Percentiles rank a stretch among this genome's conserved stretches.
These are phyloP conservation scores for Shinisaurus crocodilurus DNA, from an alignment of 2,113 vertebrate species.

Conservation along the genomic window DNA sequence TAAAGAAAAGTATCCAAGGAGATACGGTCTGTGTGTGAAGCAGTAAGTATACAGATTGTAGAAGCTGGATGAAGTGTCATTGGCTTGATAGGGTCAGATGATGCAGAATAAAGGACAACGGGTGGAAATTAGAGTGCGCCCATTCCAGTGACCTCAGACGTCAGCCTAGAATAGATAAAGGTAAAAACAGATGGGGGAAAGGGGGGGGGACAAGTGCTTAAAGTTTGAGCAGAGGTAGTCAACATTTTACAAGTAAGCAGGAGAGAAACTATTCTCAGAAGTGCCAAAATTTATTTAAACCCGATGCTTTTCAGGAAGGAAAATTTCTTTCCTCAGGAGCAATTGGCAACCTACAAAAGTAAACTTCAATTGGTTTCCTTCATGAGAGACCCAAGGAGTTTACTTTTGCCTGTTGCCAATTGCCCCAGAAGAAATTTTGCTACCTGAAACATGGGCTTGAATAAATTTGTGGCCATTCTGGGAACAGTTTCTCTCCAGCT, in stretches of 20 bases:
- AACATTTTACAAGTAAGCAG: not conserved
- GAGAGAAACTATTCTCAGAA: not conserved
- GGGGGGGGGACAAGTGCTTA: constrained; percentile 65
- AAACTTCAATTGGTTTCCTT: no score
- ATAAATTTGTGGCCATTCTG: no score
- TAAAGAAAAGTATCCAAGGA: constrained; percentile 69
- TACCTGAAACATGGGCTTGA: no score
- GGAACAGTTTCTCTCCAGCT: no score
- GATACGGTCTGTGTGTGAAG: constrained; percentile 54
- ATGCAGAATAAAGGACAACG: constrained; percentile 77
- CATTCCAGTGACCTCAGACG: constrained; percentile 98
- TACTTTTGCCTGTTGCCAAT: no score
- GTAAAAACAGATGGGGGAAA: constrained; percentile 46
- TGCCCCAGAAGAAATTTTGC: no score
- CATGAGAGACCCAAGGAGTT: no score
- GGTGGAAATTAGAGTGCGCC: constrained; percentile 89
- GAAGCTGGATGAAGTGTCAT: constrained; percentile 77
- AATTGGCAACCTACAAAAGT: no score
- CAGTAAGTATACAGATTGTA: constrained; percentile 70
- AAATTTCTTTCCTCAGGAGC: no score
- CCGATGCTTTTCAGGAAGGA: no score
- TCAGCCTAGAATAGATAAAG: constrained; percentile 91
- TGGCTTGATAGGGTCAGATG: constrained; percentile 83
- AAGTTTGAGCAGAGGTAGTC: constrained; percentile 43
- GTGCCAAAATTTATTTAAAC: no score